Percentiles rank a stretch among this genome's conserved stretches.
These are phyloP conservation scores for Seriola aureovittata DNA, from an alignment of 2,113 vertebrate species.

Conservation along the genomic window DNA sequence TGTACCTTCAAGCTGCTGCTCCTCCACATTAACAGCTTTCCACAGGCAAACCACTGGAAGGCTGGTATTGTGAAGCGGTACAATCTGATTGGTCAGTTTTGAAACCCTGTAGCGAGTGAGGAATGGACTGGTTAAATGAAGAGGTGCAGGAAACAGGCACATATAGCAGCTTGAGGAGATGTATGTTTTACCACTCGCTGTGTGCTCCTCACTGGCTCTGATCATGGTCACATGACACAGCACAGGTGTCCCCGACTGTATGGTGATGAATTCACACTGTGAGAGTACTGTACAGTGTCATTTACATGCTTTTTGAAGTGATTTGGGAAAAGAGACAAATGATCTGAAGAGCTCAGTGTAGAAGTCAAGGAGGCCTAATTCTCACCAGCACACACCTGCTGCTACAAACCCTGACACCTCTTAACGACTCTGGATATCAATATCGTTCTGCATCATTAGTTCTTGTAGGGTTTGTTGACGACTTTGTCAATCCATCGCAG, in stretches of 20 bases:
- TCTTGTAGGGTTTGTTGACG: slow-evolving; percentile 64
- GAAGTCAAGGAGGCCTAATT: neutral
- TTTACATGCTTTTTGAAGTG: neutral
- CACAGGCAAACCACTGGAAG: neutral
- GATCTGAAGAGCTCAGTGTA: neutral
- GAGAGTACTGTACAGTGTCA: neutral
- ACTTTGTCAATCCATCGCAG: slow-evolving; percentile 89
- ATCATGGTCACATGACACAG: neutral
- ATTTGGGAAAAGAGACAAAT: neutral
- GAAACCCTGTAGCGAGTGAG: neutral
- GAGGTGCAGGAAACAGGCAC: neutral
- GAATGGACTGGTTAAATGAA: neutral
- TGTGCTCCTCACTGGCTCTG: neutral
- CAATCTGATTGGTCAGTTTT: neutral
- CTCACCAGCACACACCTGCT: neutral
- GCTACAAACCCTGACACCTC: neutral
- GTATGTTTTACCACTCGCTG: neutral
- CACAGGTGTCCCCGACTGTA: neutral
- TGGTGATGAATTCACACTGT: neutral
- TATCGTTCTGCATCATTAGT: slow-evolving; percentile 9
- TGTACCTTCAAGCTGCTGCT: neutral
- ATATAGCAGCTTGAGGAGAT: neutral
- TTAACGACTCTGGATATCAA: neutral
- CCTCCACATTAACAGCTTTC: neutral
- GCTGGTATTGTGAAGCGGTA: neutral